Percentiles rank a stretch among this genome's conserved stretches.
Evolutionary conservation across 2,797 vertebrate species (phyloP).

Genomic region (Tokudaia muenninki): DNA sequence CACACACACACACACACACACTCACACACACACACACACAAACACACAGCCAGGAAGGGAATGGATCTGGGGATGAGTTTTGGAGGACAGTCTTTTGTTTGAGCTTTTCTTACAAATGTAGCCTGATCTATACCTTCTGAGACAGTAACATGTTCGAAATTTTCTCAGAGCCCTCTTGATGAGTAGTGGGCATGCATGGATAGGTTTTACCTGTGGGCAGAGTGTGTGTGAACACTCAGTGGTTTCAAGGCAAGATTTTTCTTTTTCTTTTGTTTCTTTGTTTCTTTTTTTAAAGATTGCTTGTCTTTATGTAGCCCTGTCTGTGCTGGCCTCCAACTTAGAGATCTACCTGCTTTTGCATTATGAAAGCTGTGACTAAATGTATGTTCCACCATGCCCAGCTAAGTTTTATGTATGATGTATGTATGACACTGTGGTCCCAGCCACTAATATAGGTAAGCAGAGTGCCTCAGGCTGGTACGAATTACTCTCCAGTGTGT

Average conservation of each 20-base stretch:
- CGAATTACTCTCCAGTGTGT: accelerated
- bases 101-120: neutral
- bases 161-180: too few relatives aligned
- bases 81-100: too few relatives aligned
- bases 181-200: too few relatives aligned
- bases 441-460: neutral
- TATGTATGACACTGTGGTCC: neutral
- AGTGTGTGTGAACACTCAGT: too few relatives aligned
- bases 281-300: too few relatives aligned
- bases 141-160: neutral
- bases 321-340: neutral
- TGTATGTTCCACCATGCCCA: neutral
- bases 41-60: too few relatives aligned
- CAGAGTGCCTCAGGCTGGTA: neutral
- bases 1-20: too few relatives aligned
- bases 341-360: neutral
- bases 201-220: accelerated
- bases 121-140: neutral
- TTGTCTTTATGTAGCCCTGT: neutral
- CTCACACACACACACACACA: too few relatives aligned
- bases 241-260: accelerated
- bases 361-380: neutral
- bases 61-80: too few relatives aligned
- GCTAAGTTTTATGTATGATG: neutral
- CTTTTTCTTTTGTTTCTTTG: neutral